Conservation (phyloP, 2,797 vertebrate species). For the Silurus lanzhouensis region DNA sequence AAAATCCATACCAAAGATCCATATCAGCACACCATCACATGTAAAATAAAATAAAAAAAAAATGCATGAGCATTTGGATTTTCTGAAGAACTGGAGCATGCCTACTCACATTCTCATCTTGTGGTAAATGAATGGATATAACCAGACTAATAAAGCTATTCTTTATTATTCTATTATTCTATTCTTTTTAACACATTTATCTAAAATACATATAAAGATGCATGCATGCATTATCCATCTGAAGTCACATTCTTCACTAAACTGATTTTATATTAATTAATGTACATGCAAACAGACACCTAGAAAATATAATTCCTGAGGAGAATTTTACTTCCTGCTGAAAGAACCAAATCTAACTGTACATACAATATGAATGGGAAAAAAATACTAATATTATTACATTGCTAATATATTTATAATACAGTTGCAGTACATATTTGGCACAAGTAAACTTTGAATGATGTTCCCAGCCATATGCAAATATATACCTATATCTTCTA, state of each 20-base stretch:
- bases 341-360: neutral
- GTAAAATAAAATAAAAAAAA: neutral
- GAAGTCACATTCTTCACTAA: neutral
- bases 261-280: neutral
- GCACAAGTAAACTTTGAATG: neutral
- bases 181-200: neutral
- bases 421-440: neutral
- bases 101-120: too few relatives aligned
- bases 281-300: neutral
- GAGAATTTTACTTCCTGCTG: neutral
- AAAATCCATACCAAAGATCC: neutral
- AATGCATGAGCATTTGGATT: neutral
- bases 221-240: too few relatives aligned
- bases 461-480: too few relatives aligned
- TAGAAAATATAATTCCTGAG: neutral
- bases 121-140: neutral
- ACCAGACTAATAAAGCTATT: neutral
- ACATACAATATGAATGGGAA: neutral
- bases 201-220: too few relatives aligned
- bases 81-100: neutral
- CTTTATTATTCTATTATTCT: too few relatives aligned
- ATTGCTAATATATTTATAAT: neutral
- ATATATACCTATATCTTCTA: too few relatives aligned
- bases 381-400: neutral
- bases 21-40: neutral